Percentiles rank a stretch among this genome's conserved stretches.
phyloP scores from a whole-genome alignment of 2,113 vertebrate species.

The Podilymbus podiceps region DNA sequence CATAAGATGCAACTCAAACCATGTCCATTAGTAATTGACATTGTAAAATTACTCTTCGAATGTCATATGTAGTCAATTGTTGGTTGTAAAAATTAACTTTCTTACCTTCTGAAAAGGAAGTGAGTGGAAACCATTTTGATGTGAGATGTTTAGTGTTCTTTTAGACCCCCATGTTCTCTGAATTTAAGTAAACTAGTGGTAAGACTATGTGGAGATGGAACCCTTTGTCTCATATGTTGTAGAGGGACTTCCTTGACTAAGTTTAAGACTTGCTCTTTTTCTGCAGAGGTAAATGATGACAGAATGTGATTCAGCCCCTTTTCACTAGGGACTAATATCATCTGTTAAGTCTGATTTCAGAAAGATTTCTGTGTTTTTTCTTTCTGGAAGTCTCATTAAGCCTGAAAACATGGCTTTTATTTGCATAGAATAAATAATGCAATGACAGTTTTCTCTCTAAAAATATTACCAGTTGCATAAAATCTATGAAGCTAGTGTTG shows the following conservation, averaged over 20 bases:
- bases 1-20: not conserved
- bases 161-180: not conserved
- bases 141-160: not conserved
- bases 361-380: not conserved
- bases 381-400: not conserved
- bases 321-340: not conserved
- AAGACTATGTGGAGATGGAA: not conserved
- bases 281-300: not conserved
- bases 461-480: not conserved
- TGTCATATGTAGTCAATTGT: not conserved
- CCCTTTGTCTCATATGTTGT: not conserved
- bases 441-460: not conserved
- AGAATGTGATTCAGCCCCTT: not conserved
- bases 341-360: not conserved
- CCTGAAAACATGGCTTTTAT: not conserved
- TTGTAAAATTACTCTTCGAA: not conserved
- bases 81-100: not conserved
- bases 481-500: not conserved
- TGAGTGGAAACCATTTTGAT: not conserved
- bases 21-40: not conserved
- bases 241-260: not conserved
- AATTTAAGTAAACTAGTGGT: not conserved
- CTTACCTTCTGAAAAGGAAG: not conserved
- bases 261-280: not conserved
- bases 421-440: not conserved